These are phyloP conservation scores for Erethizon dorsatum DNA, from an alignment of 2,797 vertebrate genomes.

Conservation along the genomic window DNA sequence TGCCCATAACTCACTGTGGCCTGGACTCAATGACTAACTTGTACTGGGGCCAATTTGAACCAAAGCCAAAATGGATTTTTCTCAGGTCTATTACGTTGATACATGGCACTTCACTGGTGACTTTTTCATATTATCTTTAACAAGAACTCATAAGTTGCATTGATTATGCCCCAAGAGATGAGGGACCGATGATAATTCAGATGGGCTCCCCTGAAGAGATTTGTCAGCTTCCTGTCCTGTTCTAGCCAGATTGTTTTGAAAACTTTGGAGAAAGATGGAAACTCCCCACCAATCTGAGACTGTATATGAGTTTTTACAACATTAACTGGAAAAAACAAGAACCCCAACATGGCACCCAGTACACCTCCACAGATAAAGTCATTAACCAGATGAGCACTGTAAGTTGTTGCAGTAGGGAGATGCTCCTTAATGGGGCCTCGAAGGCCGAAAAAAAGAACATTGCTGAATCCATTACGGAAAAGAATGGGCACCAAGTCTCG, in stretches of 20 bases:
- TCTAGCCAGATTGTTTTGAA: slow-evolving; percentile 96
- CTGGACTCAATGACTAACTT: slow-evolving; percentile 63
- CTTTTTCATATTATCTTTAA: slow-evolving; percentile 93
- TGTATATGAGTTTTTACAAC: slow-evolving; percentile 98
- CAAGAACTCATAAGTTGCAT: slow-evolving; percentile 97
- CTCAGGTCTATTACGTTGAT: neutral
- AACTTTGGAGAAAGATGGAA: slow-evolving; percentile 94
- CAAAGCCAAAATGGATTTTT: slow-evolving; percentile 50
- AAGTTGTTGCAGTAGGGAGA: slow-evolving; percentile 93
- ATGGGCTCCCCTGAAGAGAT: slow-evolving; percentile 96
- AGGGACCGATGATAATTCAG: slow-evolving; percentile 98
- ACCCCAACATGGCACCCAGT: slow-evolving; percentile 95
- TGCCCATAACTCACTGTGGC: slow-evolving; percentile 63
- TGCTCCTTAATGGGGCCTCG: slow-evolving; percentile 96
- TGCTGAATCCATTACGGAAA: slow-evolving; percentile 96
- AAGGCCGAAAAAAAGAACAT: slow-evolving; percentile 96
- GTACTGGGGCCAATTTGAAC: slow-evolving; percentile 76
- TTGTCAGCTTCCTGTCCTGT: slow-evolving; percentile 93
- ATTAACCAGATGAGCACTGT: slow-evolving; percentile 92
- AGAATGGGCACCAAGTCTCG: slow-evolving; percentile 96
- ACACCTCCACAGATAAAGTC: slow-evolving; percentile 98
- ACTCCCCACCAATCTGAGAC: slow-evolving; percentile 96
- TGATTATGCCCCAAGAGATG: slow-evolving; percentile 99
- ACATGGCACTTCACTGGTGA: slow-evolving; percentile 38
- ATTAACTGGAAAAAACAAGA: slow-evolving; percentile 97